Conservation (phyloP, 2,113 vertebrate genomes). For the Sphaerodactylus townsendi region DNA sequence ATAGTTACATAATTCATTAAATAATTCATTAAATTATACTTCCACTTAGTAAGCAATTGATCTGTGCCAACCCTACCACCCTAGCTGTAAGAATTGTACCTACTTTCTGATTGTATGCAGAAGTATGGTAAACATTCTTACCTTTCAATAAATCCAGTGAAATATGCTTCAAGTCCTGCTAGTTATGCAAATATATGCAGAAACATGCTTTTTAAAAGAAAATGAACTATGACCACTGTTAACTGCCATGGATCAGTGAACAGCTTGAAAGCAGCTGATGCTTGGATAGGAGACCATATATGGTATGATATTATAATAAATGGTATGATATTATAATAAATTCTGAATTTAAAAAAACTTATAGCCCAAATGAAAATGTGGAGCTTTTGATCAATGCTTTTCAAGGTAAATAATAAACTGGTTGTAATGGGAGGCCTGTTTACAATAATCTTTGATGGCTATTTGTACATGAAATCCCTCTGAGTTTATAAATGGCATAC, state of each 20-base stretch:
- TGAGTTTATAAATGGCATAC: not conserved
- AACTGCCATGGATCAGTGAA: not conserved
- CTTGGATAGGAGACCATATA: not conserved
- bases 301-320: not conserved
- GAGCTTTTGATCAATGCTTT: not conserved
- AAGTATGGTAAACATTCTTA: too few relatives aligned
- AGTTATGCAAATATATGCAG: too few relatives aligned
- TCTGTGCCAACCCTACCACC: too few relatives aligned
- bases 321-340: not conserved
- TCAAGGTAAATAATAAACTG: not conserved
- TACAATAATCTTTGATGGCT: rapidly evolving
- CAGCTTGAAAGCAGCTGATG: not conserved
- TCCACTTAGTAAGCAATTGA: too few relatives aligned
- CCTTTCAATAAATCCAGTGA: too few relatives aligned
- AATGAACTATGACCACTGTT: not conserved
- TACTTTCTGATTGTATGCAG: too few relatives aligned
- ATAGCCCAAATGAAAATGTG: rapidly evolving
- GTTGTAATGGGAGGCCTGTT: not conserved
- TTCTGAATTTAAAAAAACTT: not conserved
- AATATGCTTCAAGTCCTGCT: too few relatives aligned
- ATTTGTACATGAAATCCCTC: constrained; percentile 3
- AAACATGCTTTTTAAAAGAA: too few relatives aligned
- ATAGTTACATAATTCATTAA: too few relatives aligned
- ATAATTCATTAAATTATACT: too few relatives aligned
- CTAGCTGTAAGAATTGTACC: too few relatives aligned